Evolutionary conservation across 1,140 invertebrate species (phyloP).

Genomic region (Cyrtorhinus lividipennis): DNA sequence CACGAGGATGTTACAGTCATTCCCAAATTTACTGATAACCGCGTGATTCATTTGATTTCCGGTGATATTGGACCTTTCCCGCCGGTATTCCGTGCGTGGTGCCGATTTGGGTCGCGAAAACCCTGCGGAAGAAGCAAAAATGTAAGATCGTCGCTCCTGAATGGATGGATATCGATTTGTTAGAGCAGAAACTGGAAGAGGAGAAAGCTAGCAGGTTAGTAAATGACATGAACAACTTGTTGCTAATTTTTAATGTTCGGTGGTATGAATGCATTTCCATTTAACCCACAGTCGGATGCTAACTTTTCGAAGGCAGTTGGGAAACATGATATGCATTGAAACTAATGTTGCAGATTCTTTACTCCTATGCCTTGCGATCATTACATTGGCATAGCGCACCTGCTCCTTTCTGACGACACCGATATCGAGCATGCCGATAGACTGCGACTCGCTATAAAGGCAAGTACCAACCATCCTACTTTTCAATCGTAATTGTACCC

Average conservation of each 20-base stretch:
- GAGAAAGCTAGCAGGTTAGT: constrained; percentile 59
- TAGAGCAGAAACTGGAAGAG: constrained; percentile 69
- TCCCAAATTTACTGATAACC: constrained; percentile 74
- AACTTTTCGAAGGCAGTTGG: no score
- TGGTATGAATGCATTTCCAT: no score
- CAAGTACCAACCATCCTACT: no score
- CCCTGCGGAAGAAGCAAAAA: constrained; percentile 81
- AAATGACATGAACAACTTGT: no score
- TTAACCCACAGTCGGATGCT: no score
- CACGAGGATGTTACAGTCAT: constrained; percentile 69
- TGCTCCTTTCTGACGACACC: constrained; percentile 59
- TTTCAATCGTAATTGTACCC: no score
- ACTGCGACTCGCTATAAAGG: no score
- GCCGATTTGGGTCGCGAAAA: constrained; percentile 90
- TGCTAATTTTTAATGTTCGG: no score
- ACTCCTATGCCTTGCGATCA: constrained; percentile 82
- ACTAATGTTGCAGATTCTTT: constrained; percentile 47
- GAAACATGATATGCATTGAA: no score
- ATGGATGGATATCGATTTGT: constrained; percentile 79
- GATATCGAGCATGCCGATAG: no score
- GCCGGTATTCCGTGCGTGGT: constrained; percentile 56
- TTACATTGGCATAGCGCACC: constrained; percentile 79
- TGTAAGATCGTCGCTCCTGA: constrained; percentile 79
- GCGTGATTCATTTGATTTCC: constrained; percentile 53
- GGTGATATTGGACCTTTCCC: constrained; percentile 66